Percentiles rank a stretch among this genome's conserved stretches.
These are phyloP conservation scores for Nemapogon koenigi DNA, from an alignment of 2,888 invertebrate genomes.

Conservation along the genomic window DNA sequence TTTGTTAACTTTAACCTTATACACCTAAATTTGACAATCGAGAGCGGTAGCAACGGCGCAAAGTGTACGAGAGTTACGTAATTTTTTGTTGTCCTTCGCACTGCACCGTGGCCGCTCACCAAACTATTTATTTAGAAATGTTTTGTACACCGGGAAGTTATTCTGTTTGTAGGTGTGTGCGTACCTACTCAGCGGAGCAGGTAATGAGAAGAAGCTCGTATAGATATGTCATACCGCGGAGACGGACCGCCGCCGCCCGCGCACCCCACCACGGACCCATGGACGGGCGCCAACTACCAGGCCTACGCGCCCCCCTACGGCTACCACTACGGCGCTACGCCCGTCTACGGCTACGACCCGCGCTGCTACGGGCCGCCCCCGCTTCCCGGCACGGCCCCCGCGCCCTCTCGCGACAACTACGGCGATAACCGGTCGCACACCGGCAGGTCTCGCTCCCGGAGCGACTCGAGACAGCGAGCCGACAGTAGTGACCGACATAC, in stretches of 20 bases:
- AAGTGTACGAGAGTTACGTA: conserved; percentile 54
- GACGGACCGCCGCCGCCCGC: conserved; percentile 57
- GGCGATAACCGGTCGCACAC: background rate
- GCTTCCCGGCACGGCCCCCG: conserved; percentile 22
- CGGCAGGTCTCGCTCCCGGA: conserved; percentile 19
- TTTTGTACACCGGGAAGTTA: conserved; percentile 71
- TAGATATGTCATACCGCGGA: conserved; percentile 55
- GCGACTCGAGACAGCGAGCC: conserved; percentile 34
- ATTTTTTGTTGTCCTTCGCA: conserved; percentile 47
- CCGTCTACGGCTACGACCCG: conserved; percentile 37
- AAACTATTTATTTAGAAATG: conserved; percentile 24
- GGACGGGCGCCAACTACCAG: conserved; percentile 35
- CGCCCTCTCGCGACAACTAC: conserved; percentile 4
- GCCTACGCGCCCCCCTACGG: conserved; percentile 39
- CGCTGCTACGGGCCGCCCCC: conserved; percentile 34
- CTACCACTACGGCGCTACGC: conserved; percentile 35
- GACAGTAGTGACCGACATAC: conserved; percentile 29
- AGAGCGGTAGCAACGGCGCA: too few species aligned
- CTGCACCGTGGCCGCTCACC: background rate
- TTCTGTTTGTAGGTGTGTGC: conserved; percentile 73
- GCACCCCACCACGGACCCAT: conserved; percentile 23
- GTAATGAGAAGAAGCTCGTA: conserved; percentile 54
- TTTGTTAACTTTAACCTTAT: too few species aligned
- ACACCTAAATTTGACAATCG: too few species aligned
- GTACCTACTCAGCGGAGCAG: conserved; percentile 65